Evolutionary conservation across 2,113 vertebrate genomes (phyloP).

Genomic region (Takifugu flavidus): DNA sequence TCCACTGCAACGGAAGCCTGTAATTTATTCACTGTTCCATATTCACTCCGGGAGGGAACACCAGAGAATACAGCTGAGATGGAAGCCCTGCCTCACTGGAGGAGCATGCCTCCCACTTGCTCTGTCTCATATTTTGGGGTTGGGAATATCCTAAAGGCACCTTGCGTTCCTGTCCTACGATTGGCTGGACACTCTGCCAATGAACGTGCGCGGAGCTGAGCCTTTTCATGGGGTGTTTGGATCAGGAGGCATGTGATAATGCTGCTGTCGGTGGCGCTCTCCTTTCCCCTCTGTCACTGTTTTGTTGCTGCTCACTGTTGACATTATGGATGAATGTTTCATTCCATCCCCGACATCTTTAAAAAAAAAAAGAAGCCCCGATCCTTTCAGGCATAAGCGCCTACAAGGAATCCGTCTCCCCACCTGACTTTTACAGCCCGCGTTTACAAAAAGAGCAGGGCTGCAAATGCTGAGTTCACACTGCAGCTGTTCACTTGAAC

Average conservation of each 20-base stretch:
- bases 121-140: conserved; percentile 71
- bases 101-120: conserved; percentile 45
- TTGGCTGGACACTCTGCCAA: conserved; percentile 72
- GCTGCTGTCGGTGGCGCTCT: conserved; percentile 55
- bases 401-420: neutral
- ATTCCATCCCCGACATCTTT: conserved; percentile 7
- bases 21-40: conserved; percentile 63
- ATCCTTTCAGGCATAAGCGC: neutral
- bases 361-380: neutral
- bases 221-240: conserved; percentile 62
- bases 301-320: conserved; percentile 10
- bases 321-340: conserved; percentile 1
- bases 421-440: neutral
- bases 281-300: conserved; percentile 29
- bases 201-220: conserved; percentile 44
- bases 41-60: conserved; percentile 53
- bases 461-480: conserved; percentile 23
- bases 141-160: conserved; percentile 84
- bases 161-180: conserved; percentile 71
- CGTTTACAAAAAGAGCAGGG: conserved; percentile 1
- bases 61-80: conserved; percentile 45
- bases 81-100: conserved; percentile 50
- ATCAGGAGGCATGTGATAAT: conserved; percentile 61
- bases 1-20: conserved; percentile 50
- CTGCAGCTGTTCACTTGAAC: conserved; percentile 6